phyloP scores from a whole-genome alignment of 2,797 vertebrate genomes.

The Catostomus latipinnis region DNA sequence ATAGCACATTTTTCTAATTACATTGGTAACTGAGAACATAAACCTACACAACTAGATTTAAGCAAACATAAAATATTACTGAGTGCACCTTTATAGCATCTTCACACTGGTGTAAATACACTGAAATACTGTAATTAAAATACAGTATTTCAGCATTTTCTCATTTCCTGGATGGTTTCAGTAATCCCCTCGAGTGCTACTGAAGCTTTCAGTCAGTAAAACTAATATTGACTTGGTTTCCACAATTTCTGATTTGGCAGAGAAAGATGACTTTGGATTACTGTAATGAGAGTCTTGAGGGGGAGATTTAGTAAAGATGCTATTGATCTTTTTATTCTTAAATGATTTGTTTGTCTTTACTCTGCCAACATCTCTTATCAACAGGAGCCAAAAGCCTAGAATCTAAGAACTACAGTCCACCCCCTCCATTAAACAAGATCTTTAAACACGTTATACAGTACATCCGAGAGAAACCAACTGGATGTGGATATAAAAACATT shows the following conservation, averaged over 20 bases:
- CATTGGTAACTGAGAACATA: no score
- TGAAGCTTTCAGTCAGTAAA: not conserved
- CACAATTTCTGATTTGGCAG: slow-evolving; percentile 57
- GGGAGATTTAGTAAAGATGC: slow-evolving; percentile 71
- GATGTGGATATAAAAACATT: not conserved
- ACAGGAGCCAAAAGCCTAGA: slow-evolving; percentile 67
- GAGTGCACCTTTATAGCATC: not conserved
- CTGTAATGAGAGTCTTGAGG: slow-evolving; percentile 63
- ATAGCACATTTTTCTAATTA: no score
- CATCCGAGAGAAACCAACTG: not conserved
- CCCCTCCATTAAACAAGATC: not conserved
- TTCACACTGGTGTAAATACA: not conserved
- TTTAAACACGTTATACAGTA: not conserved
- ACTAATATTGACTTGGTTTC: slow-evolving; percentile 56
- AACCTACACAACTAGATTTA: no score
- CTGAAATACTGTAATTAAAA: not conserved
- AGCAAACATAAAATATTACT: no score
- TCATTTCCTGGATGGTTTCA: not conserved
- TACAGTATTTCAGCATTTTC: not conserved
- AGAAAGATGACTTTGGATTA: slow-evolving; percentile 65
- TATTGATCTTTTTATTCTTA: slow-evolving; percentile 76
- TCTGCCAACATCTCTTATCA: slow-evolving; percentile 72
- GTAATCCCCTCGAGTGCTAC: not conserved
- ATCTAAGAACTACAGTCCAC: slow-evolving; percentile 1
- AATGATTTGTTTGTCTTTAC: slow-evolving; percentile 74